Conservation (phyloP, 2,888 invertebrate species). For the Oxyscelio sp. region DNA sequence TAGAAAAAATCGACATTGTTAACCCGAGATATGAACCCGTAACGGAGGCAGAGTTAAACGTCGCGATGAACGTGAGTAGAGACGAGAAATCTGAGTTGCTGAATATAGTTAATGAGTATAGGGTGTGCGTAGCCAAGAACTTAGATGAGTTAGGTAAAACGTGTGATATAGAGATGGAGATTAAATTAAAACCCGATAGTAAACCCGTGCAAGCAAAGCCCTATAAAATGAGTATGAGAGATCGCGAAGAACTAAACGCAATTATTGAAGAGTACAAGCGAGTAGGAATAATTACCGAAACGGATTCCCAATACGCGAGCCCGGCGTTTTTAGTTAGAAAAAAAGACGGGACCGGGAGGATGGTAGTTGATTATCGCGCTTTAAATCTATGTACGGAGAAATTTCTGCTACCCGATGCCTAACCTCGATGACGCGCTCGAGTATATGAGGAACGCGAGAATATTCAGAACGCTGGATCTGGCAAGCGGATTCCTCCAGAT, state of each 20-base stretch:
- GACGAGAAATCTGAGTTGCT: constrained; percentile 6
- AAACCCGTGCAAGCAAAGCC: constrained; percentile 3
- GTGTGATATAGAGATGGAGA: constrained; percentile 18
- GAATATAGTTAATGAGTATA: constrained; percentile 28
- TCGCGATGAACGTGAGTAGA: neutral
- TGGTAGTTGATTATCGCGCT: constrained; percentile 28
- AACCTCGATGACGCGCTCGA: constrained; percentile 23
- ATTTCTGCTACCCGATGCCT: constrained; percentile 18
- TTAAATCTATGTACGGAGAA: constrained; percentile 13
- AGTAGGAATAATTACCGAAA: neutral
- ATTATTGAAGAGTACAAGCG: constrained; percentile 30
- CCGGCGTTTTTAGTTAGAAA: constrained; percentile 30
- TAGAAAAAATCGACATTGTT: neutral
- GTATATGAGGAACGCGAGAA: no score
- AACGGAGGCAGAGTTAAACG: neutral
- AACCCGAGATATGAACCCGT: constrained; percentile 11
- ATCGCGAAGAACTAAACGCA: constrained; percentile 28
- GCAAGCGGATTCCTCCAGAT: no score
- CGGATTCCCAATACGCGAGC: constrained; percentile 14
- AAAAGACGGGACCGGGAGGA: constrained; percentile 16
- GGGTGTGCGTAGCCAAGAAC: constrained; percentile 19
- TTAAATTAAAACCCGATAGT: constrained; percentile 11
- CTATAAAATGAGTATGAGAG: constrained; percentile 21
- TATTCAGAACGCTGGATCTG: no score
- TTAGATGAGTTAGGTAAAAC: constrained; percentile 15